These are phyloP conservation scores for Fissipunctia ypsillon DNA, from an alignment of 2,888 invertebrate species.

Conservation along the genomic window DNA sequence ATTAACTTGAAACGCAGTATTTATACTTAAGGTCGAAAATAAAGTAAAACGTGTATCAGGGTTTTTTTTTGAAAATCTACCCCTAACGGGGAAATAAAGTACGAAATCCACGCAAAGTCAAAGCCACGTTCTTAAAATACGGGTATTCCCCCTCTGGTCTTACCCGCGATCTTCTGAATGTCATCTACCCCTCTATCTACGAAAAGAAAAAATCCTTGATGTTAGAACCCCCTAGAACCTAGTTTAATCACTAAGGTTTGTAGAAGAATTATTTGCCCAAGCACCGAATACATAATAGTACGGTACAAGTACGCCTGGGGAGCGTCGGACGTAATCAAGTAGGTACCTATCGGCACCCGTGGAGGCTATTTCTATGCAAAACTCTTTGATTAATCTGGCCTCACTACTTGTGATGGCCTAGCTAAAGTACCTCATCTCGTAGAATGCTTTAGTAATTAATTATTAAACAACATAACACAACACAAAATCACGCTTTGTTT, in stretches of 20 bases:
- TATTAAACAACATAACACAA: too few relatives aligned
- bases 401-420: not conserved
- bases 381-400: not conserved
- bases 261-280: not conserved
- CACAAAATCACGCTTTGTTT: too few relatives aligned
- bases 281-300: too few relatives aligned
- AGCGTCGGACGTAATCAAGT: conserved; percentile 1
- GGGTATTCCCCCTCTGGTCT: too few relatives aligned
- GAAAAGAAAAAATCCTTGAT: not conserved
- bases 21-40: too few relatives aligned
- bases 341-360: not conserved
- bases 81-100: too few relatives aligned
- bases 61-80: too few relatives aligned
- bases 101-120: too few relatives aligned
- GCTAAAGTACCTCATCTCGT: not conserved
- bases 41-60: too few relatives aligned
- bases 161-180: not conserved
- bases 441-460: not conserved
- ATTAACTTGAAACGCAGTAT: too few relatives aligned
- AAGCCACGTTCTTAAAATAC: too few relatives aligned
- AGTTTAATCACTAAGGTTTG: not conserved
- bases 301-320: too few relatives aligned
- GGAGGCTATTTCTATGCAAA: conserved; percentile 19
- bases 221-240: not conserved
- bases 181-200: not conserved